Evolutionary conservation across 2,797 vertebrate species (phyloP).

Genomic region (Tokudaia muenninki): DNA sequence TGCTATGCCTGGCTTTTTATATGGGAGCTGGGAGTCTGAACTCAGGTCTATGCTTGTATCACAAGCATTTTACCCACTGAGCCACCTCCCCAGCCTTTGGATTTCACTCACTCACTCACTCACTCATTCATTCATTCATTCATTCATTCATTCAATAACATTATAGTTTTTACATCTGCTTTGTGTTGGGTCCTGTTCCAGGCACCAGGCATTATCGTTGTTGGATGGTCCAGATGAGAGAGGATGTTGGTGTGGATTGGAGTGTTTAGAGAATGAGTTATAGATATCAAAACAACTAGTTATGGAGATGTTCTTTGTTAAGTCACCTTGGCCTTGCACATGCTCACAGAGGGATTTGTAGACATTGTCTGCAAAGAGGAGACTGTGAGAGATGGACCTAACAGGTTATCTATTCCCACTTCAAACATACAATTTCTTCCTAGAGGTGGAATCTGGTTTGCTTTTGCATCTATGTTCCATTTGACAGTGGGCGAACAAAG

Average conservation of each 20-base stretch:
- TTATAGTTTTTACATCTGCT: neutral
- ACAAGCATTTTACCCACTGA: neutral
- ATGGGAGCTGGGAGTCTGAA: neutral
- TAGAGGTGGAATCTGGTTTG: conserved; percentile 43
- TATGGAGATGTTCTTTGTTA: neutral
- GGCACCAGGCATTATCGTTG: neutral
- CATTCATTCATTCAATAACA: conserved; percentile 38
- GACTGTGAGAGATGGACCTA: neutral
- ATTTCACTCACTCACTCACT: conserved; percentile 55
- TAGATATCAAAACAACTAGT: neutral
- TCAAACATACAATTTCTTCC: conserved; percentile 34
- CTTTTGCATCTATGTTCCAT: conserved; percentile 39
- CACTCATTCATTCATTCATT: conserved; percentile 56
- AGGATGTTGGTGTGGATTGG: neutral
- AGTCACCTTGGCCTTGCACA: neutral
- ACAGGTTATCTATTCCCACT: neutral
- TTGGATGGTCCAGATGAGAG: neutral
- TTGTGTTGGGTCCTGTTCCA: neutral
- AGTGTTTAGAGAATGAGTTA: neutral
- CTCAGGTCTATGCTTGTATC: neutral
- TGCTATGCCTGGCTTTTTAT: neutral
- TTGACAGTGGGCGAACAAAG: conserved; percentile 7
- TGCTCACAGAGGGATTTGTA: neutral
- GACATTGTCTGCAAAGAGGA: conserved; percentile 9
- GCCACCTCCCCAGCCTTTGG: neutral